These are phyloP conservation scores for human (Homo sapiens) DNA, from an alignment of 2,113 vertebrate genomes.

Conservation along the genomic window DNA sequence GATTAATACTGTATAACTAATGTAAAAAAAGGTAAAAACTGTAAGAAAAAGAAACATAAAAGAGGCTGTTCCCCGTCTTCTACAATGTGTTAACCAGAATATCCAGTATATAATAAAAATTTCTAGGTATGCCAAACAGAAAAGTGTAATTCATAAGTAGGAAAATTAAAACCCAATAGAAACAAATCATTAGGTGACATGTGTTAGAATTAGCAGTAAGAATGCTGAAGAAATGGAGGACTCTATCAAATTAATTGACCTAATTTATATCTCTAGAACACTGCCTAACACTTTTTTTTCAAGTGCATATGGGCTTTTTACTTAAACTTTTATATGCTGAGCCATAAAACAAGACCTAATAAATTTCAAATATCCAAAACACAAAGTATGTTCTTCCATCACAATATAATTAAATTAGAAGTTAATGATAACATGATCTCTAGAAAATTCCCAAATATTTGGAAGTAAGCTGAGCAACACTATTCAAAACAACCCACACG, in stretches of 20 bases:
- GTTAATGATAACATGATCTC: not conserved
- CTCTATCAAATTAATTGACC: not conserved
- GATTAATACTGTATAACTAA: not conserved
- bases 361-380: not conserved
- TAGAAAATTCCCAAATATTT: not conserved
- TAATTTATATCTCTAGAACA: not conserved
- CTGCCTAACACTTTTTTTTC: not conserved
- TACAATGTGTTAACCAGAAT: not conserved
- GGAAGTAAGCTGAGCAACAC: not conserved
- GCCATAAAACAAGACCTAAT: not conserved
- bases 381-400: not conserved
- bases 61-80: not conserved
- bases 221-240: not conserved
- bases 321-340: not conserved
- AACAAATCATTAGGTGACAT: not conserved
- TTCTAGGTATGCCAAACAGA: not conserved
- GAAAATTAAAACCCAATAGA: not conserved
- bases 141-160: not conserved
- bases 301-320: not conserved
- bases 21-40: not conserved
- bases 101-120: not conserved
- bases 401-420: not conserved
- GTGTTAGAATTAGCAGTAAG: not conserved
- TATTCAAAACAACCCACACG: not conserved
- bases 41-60: not conserved